Evolutionary conservation across 2,888 invertebrate genomes (phyloP).

Genomic region (Perdita meconis): DNA sequence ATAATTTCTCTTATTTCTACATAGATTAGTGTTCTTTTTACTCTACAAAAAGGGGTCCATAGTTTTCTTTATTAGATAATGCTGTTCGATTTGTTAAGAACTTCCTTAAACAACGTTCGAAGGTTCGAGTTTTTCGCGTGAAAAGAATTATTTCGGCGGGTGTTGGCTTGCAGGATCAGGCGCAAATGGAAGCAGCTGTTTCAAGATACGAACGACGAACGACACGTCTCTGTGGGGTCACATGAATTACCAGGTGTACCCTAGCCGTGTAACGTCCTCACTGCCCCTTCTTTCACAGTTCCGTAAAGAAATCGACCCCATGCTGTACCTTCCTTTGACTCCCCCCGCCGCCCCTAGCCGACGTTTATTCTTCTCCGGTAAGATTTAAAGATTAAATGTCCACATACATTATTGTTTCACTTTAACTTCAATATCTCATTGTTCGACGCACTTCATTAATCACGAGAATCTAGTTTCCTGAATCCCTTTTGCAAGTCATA

Average conservation of each 20-base stretch:
- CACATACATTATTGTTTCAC: not conserved
- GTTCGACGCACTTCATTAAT: no score
- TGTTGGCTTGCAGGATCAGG: constrained; percentile 49
- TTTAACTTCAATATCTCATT: not conserved
- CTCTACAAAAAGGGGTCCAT: no score
- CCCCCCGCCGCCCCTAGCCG: not conserved
- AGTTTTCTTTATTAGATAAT: no score
- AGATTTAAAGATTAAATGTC: constrained; percentile 45
- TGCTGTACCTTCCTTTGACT: constrained; percentile 21
- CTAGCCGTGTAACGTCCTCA: constrained; percentile 62
- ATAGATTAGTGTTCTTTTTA: no score
- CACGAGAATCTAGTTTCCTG: no score
- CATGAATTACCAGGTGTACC: constrained; percentile 77
- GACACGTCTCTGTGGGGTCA: constrained; percentile 71
- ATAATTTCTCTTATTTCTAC: no score
- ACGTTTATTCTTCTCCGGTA: not conserved
- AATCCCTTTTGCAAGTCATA: no score
- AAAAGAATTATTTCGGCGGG: constrained; percentile 48
- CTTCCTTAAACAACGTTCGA: no score
- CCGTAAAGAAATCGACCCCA: constrained; percentile 43
- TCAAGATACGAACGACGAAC: constrained; percentile 72
- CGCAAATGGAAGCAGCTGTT: constrained; percentile 74
- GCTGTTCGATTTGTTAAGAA: no score
- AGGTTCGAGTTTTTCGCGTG: no score
- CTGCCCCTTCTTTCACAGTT: constrained; percentile 45